phyloP scores from a whole-genome alignment of 1,140 invertebrate genomes.

The Antheraea mylitta region DNA sequence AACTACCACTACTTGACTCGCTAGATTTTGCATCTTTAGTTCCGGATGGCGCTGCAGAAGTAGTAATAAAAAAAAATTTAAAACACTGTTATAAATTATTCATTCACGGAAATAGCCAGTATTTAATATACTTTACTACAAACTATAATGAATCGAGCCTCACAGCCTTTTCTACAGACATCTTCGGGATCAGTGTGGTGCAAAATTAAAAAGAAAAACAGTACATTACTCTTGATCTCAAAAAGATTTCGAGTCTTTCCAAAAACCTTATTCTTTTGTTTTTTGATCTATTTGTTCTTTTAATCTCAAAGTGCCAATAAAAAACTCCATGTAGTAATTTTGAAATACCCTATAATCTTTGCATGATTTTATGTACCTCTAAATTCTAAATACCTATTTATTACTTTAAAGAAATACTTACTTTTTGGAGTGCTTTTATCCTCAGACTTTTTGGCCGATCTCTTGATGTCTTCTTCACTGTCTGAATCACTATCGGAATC shows the following conservation, averaged over 20 bases:
- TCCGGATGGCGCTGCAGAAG: slow-evolving; percentile 48
- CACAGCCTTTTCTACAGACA: too few species aligned
- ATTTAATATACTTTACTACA: too few species aligned
- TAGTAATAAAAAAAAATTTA: not conserved
- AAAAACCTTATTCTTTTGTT: too few species aligned
- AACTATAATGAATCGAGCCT: too few species aligned
- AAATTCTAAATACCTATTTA: not conserved
- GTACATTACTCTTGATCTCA: too few species aligned
- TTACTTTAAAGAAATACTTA: slow-evolving; percentile 26
- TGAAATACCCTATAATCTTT: too few species aligned
- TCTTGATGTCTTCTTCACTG: slow-evolving; percentile 73
- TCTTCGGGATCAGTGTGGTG: too few species aligned
- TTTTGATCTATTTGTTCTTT: too few species aligned
- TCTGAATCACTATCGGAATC: slow-evolving; percentile 82
- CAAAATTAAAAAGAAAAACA: too few species aligned
- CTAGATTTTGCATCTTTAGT: slow-evolving; percentile 65
- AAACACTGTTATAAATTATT: not conserved
- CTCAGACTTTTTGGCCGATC: slow-evolving; percentile 57
- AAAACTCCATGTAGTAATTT: too few species aligned
- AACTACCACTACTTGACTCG: slow-evolving; percentile 50
- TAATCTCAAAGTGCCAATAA: too few species aligned
- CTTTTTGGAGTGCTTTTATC: slow-evolving; percentile 61
- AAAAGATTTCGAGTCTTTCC: too few species aligned
- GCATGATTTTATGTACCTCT: not conserved
- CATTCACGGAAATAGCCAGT: not conserved